Conservation (phyloP, 2,113 vertebrate species). For the Gulo gulo region DNA sequence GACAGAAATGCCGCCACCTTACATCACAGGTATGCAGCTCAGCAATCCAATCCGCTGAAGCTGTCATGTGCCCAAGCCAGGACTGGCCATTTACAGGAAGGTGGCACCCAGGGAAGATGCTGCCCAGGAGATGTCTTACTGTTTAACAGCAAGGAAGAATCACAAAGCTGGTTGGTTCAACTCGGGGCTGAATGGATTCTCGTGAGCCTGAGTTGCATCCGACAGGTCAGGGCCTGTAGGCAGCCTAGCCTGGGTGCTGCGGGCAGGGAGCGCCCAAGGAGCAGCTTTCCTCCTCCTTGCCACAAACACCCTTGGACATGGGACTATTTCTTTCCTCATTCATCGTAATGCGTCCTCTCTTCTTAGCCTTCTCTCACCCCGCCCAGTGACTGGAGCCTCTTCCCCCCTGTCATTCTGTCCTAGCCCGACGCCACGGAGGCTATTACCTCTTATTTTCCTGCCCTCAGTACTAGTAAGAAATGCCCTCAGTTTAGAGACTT, state of each 20-base stretch:
- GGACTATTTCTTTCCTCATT: background rate
- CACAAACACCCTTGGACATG: background rate
- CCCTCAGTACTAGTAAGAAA: background rate
- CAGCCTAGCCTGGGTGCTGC: background rate
- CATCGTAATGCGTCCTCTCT: background rate
- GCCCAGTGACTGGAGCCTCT: background rate
- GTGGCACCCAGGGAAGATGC: background rate
- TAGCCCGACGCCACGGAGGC: background rate
- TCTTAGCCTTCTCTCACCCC: background rate
- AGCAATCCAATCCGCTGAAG: background rate
- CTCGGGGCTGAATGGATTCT: background rate
- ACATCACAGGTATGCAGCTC: background rate
- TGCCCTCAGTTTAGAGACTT: background rate
- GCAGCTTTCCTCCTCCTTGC: background rate
- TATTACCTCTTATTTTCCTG: background rate
- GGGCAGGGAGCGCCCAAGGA: background rate
- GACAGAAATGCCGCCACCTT: background rate
- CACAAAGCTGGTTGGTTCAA: background rate
- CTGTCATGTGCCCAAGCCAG: background rate
- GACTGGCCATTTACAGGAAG: background rate
- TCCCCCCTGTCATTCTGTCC: background rate
- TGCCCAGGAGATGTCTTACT: background rate
- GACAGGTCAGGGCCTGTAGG: background rate
- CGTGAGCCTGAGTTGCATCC: background rate
- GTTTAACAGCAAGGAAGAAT: background rate